Evolutionary conservation across 1,140 invertebrate genomes (phyloP), one percentile per base, ranked within the genome.

Genomic region (Brachionus manjavacas): DNA sequence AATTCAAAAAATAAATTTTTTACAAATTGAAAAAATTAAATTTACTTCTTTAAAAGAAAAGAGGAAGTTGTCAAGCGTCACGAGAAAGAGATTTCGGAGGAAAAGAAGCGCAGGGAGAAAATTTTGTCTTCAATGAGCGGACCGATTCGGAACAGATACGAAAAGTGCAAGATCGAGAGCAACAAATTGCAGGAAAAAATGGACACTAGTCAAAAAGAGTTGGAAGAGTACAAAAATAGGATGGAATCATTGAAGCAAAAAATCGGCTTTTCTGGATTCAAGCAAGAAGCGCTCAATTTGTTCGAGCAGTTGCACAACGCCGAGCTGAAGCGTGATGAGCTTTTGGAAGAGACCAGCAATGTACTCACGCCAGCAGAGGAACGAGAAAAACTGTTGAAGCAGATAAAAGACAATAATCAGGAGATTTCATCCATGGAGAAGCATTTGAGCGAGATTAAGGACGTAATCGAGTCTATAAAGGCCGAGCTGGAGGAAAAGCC

Each of bases 371-470:
- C 83, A 3, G 70, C 60, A 20, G 66, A 84, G 41, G 83, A 84
- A 46, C 11, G 70, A 39, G 66, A 84, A 39, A 84, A 84, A 64
- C 39, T 84, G 46, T 14, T 72, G 8, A 41, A 72, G 41, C 83
- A 84, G 60, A 46, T 84, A 25, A 84, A 84, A 60, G 70, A 84
- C 7, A 66, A 84, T 78, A 84, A 84, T 20, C 68, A 74, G 28
- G 83, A 84, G 25, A 74, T 84, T 12, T 43, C 68, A 7, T 64
- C 52, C 8, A 84, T 84, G 11, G 83, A 84, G 4, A 76, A 84
- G 20, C 41, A 84, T 16, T 28, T 64, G 28, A 81, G 79, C n/a
- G 79, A 81, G 25, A 43, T 81, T 3, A 81, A 81, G n/a, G 79
- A 81, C 14, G 20, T 28, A 6, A 81, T 81, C 64, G 81, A 84